Evolutionary conservation across 1,140 invertebrate genomes (phyloP).

Genomic region (Cepaea nemoralis): DNA sequence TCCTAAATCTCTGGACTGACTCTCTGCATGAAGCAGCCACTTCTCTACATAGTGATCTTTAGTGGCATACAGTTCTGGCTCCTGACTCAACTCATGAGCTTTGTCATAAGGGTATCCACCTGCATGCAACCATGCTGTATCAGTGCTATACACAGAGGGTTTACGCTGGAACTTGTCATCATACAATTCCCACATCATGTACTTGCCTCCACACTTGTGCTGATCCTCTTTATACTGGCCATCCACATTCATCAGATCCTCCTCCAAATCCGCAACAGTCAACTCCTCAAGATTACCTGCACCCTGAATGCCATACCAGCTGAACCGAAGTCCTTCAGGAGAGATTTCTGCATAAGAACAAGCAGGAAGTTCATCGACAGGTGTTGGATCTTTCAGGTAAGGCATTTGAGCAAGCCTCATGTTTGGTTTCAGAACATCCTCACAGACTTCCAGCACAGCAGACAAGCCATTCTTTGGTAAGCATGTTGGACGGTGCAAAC

Average conservation of each 20-base stretch:
- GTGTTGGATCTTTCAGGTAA: not conserved
- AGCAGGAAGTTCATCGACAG: not conserved
- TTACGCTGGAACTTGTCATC: not conserved
- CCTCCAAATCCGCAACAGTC: too few species aligned
- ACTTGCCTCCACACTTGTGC: not conserved
- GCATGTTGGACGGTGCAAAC: not conserved
- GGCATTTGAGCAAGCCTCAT: not conserved
- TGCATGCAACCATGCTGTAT: not conserved
- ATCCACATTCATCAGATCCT: not conserved
- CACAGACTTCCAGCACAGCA: too few species aligned
- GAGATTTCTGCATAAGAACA: not conserved
- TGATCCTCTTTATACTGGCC: not conserved
- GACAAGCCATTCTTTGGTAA: too few species aligned
- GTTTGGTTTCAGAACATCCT: too few species aligned
- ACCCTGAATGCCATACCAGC: too few species aligned
- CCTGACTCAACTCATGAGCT: not conserved
- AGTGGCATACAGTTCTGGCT: not conserved
- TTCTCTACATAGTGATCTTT: not conserved
- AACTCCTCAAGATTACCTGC: too few species aligned
- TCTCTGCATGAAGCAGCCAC: not conserved
- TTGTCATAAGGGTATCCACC: not conserved
- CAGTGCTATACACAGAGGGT: not conserved
- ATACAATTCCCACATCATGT: not conserved
- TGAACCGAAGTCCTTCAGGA: not conserved
- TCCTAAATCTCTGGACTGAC: not conserved